Percentiles rank a stretch among this genome's conserved stretches.
Evolutionary conservation across 2,797 vertebrate genomes (phyloP).

Genomic region (Lacerta viridis): DNA sequence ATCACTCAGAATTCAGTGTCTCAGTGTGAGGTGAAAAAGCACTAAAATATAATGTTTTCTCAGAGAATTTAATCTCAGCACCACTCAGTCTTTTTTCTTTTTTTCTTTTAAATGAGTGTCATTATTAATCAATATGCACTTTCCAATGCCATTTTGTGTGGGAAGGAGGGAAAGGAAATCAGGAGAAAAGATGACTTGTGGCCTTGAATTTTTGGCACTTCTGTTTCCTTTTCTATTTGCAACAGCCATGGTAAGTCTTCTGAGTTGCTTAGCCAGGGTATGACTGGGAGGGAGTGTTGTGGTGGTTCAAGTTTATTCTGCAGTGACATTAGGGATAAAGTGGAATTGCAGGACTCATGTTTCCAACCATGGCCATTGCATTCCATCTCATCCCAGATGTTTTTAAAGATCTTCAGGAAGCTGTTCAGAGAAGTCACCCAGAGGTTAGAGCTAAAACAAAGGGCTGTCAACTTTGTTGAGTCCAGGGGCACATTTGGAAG

Average conservation of each 20-base stretch:
- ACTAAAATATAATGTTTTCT: slow-evolving; percentile 34
- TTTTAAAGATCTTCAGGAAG: too few relatives aligned
- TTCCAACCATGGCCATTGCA: too few relatives aligned
- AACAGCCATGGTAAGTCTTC: not conserved
- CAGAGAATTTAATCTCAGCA: slow-evolving; percentile 35
- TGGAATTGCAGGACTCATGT: too few relatives aligned
- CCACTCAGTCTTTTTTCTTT: slow-evolving; percentile 7
- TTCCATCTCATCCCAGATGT: too few relatives aligned
- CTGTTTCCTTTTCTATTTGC: not conserved
- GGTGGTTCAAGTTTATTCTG: too few relatives aligned
- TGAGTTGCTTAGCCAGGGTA: not conserved
- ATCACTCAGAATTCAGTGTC: slow-evolving; percentile 33
- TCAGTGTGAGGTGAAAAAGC: slow-evolving; percentile 30
- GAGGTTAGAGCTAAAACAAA: too few relatives aligned
- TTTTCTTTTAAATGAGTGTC: slow-evolving; percentile 14
- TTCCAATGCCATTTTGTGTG: not conserved
- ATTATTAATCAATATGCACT: slow-evolving; percentile 19
- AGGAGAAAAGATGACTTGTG: not conserved
- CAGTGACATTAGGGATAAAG: too few relatives aligned
- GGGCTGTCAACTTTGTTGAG: too few relatives aligned
- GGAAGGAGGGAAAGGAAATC: not conserved
- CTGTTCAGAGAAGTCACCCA: too few relatives aligned
- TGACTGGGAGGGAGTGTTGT: too few relatives aligned
- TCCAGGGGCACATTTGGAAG: too few relatives aligned
- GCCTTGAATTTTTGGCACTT: not conserved